Evolutionary conservation across 2,888 invertebrate species (phyloP), one percentile per base, ranked within the genome.

Genomic region (Eretmocerus hayati): DNA sequence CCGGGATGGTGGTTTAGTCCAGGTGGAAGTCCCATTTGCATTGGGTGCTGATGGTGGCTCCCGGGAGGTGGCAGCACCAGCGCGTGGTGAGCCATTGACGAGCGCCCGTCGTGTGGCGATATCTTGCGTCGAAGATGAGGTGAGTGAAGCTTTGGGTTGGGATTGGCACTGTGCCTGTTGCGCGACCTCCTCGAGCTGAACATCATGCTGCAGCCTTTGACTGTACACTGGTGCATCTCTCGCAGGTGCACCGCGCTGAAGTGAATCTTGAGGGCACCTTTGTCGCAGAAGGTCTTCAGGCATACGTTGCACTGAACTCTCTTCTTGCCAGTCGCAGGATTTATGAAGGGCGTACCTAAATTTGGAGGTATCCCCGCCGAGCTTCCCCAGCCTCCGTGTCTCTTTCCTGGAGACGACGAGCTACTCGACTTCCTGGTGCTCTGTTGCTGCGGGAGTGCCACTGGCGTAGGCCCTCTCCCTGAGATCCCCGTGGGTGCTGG

Each of bases 221-320:
- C 95, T 0, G 97, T 96, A 70, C 99, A 99, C 74, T 93, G 93
- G 74, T 99, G 99, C 97, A 99, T 99, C 76, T 99, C 99, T 33
- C 96, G 83, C 52, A 97, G 75, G 70, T 99, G 99, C 9, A 99
- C 99, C 0, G 99, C 99, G 42, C 95, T 95, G 69, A 96, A 97
- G 72, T 99, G 99, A 6, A 99, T 99, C 75, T 99, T 99, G 20
- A 99, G 78, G 1, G 99, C 99, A 53, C 97, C 99, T 76, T 99
- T 99, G 77, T 99, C 99, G 78, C 99, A 99, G 75, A 99, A 99
- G 15, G 97, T 97, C 75, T 99, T 99, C 53, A 95, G 76, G 70
- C 99, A 99, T 35, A 95, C 94, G 63, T 95, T 93, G 73, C 99
- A 99, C 70, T 96, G 92, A 3, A 97, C 96, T 56, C 97, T 81